Base-by-base conservation (phyloP, 2,888 invertebrate genomes). In the Polyommatus icarus region DNA sequence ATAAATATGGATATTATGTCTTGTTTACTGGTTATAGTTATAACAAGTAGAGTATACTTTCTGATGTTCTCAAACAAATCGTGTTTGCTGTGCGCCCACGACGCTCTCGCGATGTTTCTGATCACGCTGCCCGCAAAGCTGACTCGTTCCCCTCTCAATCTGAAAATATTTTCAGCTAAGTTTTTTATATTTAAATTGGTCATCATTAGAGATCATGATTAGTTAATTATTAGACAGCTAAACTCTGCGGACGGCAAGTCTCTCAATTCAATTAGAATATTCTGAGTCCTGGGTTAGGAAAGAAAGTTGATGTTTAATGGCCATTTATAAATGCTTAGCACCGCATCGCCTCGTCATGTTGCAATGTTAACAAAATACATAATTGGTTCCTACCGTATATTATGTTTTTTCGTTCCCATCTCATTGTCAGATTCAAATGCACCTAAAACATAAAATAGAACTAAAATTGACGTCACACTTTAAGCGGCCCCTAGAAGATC, bases 41-140 rank as follows among this genome's bases (percentile, higher is more conserved):
- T 59, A 20, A n/a, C 3, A 54, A 18, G 54, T n/a, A 57, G n/a
- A 57, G n/a, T 57, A 61, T 61, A 90, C 91, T 82, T 84, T 82
- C 82, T 84, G 7, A 79, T 32, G 1, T 79, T 79, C 40, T 85
- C 85, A 75, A 87, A 86, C 54, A 88, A 29, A 76, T 90, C 86
- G 24, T 79, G 54, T 78, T 84, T 87, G 40, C 78, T 84, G n/a
- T 36, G n/a, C 18, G 40, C n/a, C 36, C 36, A 36, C 46, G 12
- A 76, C 4, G 29, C 83, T 82, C 83, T 84, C 8, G 89, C 90
- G 12, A 93, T 90, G 4, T 78, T 80, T 79, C 81, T 89, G 20
- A 93, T 82, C 7, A 87, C 72, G 20, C 79, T 83, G 1, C 93
- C 93, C 4, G 90, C 90, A 80, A 91, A 93, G 81, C 93, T 92